Base-by-base conservation (phyloP, 1,140 invertebrate species). In the Cyrtorhinus lividipennis region DNA sequence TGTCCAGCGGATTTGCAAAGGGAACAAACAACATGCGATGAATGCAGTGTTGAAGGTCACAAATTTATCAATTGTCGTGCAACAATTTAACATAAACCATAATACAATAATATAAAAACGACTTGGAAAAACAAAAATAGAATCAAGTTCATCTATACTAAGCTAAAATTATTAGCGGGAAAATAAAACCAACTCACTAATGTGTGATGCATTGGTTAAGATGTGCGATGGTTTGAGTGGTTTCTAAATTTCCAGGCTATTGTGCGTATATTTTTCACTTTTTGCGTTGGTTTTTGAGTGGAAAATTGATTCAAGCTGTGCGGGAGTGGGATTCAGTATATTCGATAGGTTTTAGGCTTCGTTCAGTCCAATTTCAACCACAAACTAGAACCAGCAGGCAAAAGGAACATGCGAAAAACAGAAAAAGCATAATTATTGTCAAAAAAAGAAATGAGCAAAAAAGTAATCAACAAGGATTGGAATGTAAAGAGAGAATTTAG, bases 381-480 rank as follows among this genome's bases (percentile, higher is more conserved):
- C 48, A 53, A 53, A 53, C 48, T 53, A 53, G 48, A 53, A 20
- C 8, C 8, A 20, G 48, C 48, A 53, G 48, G 48, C 48, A 53
- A 53, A n/a, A n/a, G n/a, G 38, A 8, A 53, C 48, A 53, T 53
- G 48, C 48, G 20, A 53, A 53, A 20, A 53, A 53, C 5, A 12
- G 20, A 53, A 8, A 53, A 53, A 53, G n/a, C 38, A 44, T 10
- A 44, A 44, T 44, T 10, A 44, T 44, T 44, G 38, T 8, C 38
- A 44, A 44, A 44, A 44, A 44, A 8, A 44, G 8, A 44, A 44
- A 44, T 44, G 8, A n/a, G 38, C 8, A 10, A 44, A 44, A n/a
- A 44, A n/a, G 38, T 26, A 68, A 61, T 66, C 24, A 56, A 71
- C 72, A 72, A 69, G 69, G 64, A 63, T n/a, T n/a, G n/a, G n/a